Base-by-base conservation (phyloP, 2,888 invertebrate species). In the Hydrotaea diabolus region DNA sequence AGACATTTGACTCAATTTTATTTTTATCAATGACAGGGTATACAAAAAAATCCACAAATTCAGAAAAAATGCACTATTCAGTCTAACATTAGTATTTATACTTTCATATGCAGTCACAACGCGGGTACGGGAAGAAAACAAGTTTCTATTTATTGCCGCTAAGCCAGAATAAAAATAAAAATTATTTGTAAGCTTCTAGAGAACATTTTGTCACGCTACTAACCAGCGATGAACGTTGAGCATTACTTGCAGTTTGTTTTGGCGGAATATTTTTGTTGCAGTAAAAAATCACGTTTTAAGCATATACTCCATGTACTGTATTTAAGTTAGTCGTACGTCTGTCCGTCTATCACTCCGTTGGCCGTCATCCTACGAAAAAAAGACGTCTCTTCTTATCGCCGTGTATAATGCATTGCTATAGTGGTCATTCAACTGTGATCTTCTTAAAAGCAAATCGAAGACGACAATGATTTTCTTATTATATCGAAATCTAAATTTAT, bases 341-440 rank as follows among this genome's bases (percentile, higher is more conserved):
- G 36, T 4, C 9, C 39, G 39, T 39, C 39, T 39, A 1, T 11
- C 7, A 8, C 39, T n/a, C 46, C 23, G 15, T 17, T 2, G 17
- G 26, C 7, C 13, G 49, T 49, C 49, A 49, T 31, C 17, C 7
- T 8, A 8, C 36, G 8, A 39, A 36, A 9, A 66, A 31, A 31
- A 31, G 31, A 4, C 7, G 31, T 7, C 15, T 8, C 13, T n/a
- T n/a, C n/a, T n/a, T n/a, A n/a, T n/a, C n/a, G n/a, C n/a, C n/a
- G n/a, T n/a, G n/a, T n/a, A n/a, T n/a, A n/a, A n/a, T n/a, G n/a
- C n/a, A n/a, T n/a, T n/a, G n/a, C n/a, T n/a, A n/a, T n/a, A n/a
- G n/a, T 80, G 83, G 80, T 62, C 83, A 74, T 80, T 83, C 74
- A 83, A 74, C 83, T 80, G 39, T 83, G 80, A 83, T 74, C 77